Evolutionary conservation across 37 sponge, comb jelly and placozoan genomes (phyloP).

Genomic region (Ephydatia muelleri): DNA sequence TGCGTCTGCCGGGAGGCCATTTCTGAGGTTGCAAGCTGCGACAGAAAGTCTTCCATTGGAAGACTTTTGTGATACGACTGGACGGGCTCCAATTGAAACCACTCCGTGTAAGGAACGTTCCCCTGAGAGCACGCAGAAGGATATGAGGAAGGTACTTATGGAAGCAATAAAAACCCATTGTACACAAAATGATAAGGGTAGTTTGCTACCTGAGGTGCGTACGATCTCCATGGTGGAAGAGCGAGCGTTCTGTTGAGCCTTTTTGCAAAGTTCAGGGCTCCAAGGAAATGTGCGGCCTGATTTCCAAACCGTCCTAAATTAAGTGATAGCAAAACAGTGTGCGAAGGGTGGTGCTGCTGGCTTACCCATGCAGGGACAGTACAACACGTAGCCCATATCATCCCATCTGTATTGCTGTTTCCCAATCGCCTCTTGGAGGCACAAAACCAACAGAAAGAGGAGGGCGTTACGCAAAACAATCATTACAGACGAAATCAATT

Average conservation of each 20-base stretch:
- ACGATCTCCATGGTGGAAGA: constrained; percentile 83
- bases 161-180: not conserved
- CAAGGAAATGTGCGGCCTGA: constrained; percentile 88
- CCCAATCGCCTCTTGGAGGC: not conserved
- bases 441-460: not conserved
- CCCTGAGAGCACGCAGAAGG: constrained; percentile 3
- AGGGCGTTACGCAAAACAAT: not conserved
- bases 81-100: constrained; percentile 79
- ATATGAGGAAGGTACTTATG: not conserved
- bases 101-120: constrained; percentile 77
- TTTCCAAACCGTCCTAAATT: constrained; percentile 87
- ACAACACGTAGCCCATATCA: constrained; percentile 75
- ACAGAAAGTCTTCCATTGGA: constrained; percentile 78
- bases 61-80: constrained; percentile 66
- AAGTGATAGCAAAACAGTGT: not conserved
- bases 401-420: constrained; percentile 65
- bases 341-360: not conserved
- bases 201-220: constrained; percentile 46
- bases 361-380: constrained; percentile 93
- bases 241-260: constrained; percentile 79
- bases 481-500: not conserved
- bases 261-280: constrained; percentile 78
- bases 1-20: constrained; percentile 80
- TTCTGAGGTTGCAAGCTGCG: constrained; percentile 63
- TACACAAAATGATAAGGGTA: not conserved